Percentiles rank a stretch among this genome's conserved stretches.
Conservation (phyloP, 2,888 invertebrate species). For the Poecilus cupreus region DNA sequence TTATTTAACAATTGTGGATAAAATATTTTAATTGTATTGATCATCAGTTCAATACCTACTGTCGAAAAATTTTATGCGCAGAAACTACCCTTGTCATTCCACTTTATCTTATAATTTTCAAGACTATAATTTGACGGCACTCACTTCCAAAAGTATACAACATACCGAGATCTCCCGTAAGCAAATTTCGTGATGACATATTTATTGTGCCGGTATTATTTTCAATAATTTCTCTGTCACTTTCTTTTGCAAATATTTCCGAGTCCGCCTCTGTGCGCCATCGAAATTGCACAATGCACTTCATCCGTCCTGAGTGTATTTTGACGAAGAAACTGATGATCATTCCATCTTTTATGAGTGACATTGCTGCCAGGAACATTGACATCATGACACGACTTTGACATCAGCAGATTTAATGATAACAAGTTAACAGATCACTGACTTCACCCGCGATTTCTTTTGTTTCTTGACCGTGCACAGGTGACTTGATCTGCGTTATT, state of each 20-base stretch:
- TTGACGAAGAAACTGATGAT: conserved; percentile 37
- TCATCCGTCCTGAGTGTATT: not conserved
- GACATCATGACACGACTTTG: conserved; percentile 18
- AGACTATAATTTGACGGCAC: too few relatives aligned
- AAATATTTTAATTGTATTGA: too few relatives aligned
- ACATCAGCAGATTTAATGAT: conserved; percentile 42
- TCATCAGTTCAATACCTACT: too few relatives aligned
- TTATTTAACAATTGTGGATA: too few relatives aligned
- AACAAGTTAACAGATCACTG: conserved; percentile 25
- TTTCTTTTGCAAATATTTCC: not conserved
- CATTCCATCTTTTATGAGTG: conserved; percentile 13
- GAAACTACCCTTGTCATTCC: too few relatives aligned
- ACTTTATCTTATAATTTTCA: too few relatives aligned
- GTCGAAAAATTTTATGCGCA: too few relatives aligned
- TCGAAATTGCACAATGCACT: not conserved
- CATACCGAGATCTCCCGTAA: too few relatives aligned
- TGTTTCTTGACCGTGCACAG: conserved; percentile 10
- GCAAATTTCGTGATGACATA: too few relatives aligned
- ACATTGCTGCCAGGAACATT: conserved; percentile 26
- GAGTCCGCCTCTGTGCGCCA: not conserved
- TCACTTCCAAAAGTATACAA: too few relatives aligned
- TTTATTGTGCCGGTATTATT: too few relatives aligned
- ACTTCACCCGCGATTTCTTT: conserved; percentile 15
- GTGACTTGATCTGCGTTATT: conserved; percentile 31
- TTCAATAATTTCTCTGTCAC: too few relatives aligned